These are phyloP conservation scores for Melanotaenia parkinsoni DNA, from an alignment of 2,797 vertebrate genomes.

Conservation along the genomic window DNA sequence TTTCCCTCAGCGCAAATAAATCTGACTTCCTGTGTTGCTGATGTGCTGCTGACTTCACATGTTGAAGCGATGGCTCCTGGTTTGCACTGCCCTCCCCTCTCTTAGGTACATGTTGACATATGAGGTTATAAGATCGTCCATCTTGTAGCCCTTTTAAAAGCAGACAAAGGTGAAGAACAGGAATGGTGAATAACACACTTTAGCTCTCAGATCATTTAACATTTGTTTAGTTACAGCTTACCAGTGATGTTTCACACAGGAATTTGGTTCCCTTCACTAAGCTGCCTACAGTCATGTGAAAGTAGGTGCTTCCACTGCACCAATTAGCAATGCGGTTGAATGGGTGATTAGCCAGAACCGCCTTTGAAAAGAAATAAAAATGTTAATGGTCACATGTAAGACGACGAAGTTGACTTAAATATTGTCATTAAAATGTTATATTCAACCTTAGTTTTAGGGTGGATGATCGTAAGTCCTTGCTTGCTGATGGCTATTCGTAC, in stretches of 20 bases:
- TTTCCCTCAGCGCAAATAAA: slow-evolving; percentile 8
- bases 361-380: slow-evolving; percentile 76
- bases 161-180: slow-evolving; percentile 28
- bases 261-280: slow-evolving; percentile 91
- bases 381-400: background rate
- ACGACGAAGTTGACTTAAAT: background rate
- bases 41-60: slow-evolving; percentile 37
- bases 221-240: slow-evolving; percentile 72
- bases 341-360: slow-evolving; percentile 87
- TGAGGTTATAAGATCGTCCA: slow-evolving; percentile 96
- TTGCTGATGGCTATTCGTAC: slow-evolving; percentile 93
- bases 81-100: slow-evolving; percentile 73
- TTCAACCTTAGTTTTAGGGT: slow-evolving; percentile 94
- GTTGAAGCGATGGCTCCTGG: slow-evolving; percentile 70
- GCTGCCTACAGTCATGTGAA: slow-evolving; percentile 94
- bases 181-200: background rate
- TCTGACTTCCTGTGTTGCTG: background rate
- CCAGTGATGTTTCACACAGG: slow-evolving; percentile 97
- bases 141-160: slow-evolving; percentile 93
- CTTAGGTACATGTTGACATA: slow-evolving; percentile 88
- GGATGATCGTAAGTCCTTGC: slow-evolving; percentile 89
- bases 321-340: slow-evolving; percentile 95
- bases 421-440: background rate
- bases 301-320: slow-evolving; percentile 98
- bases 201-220: background rate